These are phyloP conservation scores for Sciurus vulgaris DNA, from an alignment of 2,797 vertebrate genomes.

Conservation along the genomic window DNA sequence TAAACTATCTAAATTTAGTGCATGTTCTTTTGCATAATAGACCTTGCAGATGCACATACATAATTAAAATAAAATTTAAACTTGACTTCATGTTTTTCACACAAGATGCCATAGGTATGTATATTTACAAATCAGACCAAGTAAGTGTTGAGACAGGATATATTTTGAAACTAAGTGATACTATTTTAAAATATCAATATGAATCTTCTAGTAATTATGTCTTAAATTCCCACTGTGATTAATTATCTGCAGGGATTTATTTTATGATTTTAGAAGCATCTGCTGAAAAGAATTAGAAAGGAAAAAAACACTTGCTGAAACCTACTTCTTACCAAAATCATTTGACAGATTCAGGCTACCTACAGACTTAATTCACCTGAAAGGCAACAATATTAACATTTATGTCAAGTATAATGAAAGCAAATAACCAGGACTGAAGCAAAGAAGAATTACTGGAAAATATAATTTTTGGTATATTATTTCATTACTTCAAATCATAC, in stretches of 20 bases:
- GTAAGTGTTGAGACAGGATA: not conserved
- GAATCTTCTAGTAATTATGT: slow-evolving; percentile 26
- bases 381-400: slow-evolving; percentile 12
- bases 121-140: not conserved
- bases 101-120: not conserved
- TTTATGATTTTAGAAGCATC: slow-evolving; percentile 27
- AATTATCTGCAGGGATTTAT: slow-evolving; percentile 46
- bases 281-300: slow-evolving; percentile 29
- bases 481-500: not conserved
- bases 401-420: slow-evolving; percentile 22
- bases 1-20: not conserved
- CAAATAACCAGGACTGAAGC: slow-evolving; percentile 17
- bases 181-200: not conserved
- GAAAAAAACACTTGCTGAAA: slow-evolving; percentile 44
- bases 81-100: not conserved
- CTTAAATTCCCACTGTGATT: slow-evolving; percentile 34
- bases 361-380: slow-evolving; percentile 31
- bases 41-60: not conserved
- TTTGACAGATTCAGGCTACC: slow-evolving; percentile 56
- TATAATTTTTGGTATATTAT: not conserved
- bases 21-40: not conserved
- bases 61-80: slow-evolving; percentile 25
- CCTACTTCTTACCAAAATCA: slow-evolving; percentile 56
- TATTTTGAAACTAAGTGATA: not conserved
- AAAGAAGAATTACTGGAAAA: not conserved